These are phyloP conservation scores for Coleophora deauratella DNA, from an alignment of 2,888 invertebrate genomes.

Conservation along the genomic window DNA sequence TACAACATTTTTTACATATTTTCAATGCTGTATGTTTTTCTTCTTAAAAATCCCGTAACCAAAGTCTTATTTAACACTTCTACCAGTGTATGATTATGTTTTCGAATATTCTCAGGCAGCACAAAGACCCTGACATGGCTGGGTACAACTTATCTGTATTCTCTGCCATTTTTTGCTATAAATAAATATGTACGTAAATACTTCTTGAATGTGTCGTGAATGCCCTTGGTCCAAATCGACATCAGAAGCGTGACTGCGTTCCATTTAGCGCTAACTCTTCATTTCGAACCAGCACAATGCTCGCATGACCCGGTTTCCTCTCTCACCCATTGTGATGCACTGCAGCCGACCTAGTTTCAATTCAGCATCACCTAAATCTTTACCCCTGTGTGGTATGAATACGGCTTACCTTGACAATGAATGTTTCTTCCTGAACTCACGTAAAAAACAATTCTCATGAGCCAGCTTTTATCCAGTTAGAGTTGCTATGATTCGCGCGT, in stretches of 20 bases:
- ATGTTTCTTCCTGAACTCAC: neutral
- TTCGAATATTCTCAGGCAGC: no score
- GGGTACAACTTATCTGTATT: no score
- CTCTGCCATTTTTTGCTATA: no score
- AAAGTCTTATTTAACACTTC: no score
- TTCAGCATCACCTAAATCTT: slow-evolving; percentile 32
- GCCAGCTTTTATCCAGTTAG: no score
- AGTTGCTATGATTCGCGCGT: slow-evolving; percentile 10
- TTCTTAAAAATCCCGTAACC: no score
- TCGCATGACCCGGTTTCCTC: slow-evolving; percentile 49
- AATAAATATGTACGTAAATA: neutral
- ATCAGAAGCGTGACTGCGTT: slow-evolving; percentile 32
- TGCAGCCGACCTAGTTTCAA: slow-evolving; percentile 44
- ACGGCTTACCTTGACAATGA: slow-evolving; percentile 22
- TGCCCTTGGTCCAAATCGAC: slow-evolving; percentile 20
- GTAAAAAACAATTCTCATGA: no score
- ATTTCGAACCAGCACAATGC: slow-evolving; percentile 41
- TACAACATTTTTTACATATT: slow-evolving; percentile 13
- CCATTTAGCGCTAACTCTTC: slow-evolving; percentile 38
- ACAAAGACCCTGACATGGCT: no score
- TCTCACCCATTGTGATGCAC: slow-evolving; percentile 34
- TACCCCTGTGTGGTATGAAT: slow-evolving; percentile 14
- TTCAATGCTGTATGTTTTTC: no score
- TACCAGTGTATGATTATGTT: no score
- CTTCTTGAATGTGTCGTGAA: slow-evolving; percentile 7